A percentile compares a stretch with the other conserved stretches of the same genome.
These are phyloP conservation scores for Mastacembelus armatus DNA, from an alignment of 2,797 vertebrate genomes.

Conservation along the genomic window DNA sequence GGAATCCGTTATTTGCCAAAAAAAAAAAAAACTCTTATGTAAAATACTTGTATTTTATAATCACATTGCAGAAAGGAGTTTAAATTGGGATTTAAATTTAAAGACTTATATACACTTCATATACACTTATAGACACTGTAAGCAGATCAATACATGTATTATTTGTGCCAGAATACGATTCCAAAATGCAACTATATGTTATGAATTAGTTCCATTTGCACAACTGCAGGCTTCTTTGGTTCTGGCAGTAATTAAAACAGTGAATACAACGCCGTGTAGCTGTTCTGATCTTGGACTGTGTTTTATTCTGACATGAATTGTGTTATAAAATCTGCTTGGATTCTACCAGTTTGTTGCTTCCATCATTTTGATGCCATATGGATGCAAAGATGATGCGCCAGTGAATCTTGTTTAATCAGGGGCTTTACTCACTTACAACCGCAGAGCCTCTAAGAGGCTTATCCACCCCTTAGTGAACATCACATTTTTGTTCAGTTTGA, in stretches of 20 bases:
- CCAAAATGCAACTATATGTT: conserved; percentile 13
- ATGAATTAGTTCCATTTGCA: conserved; percentile 42
- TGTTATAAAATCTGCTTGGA: conserved; percentile 36
- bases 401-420: conserved; percentile 60
- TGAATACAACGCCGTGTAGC: too few relatives aligned
- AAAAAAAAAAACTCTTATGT: too few relatives aligned
- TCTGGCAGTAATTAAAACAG: conserved; percentile 27
- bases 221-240: conserved; percentile 37
- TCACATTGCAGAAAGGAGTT: conserved; percentile 4
- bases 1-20: conserved; percentile 36
- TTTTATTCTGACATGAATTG: conserved; percentile 70
- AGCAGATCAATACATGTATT: conserved; percentile 21
- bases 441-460: conserved; percentile 62
- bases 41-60: too few relatives aligned
- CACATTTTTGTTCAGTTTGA: conserved; percentile 40
- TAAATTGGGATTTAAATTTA: conserved; percentile 25
- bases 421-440: conserved; percentile 63
- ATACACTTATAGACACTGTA: conserved; percentile 32
- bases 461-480: conserved; percentile 58
- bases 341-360: conserved; percentile 46
- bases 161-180: conserved; percentile 20
- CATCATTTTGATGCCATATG: conserved; percentile 45
- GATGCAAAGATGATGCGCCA: conserved; percentile 53
- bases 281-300: conserved; percentile 40
- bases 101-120: conserved; percentile 17